phyloP scores from a whole-genome alignment of 2,113 vertebrate genomes.

The Eolophus roseicapilla region DNA sequence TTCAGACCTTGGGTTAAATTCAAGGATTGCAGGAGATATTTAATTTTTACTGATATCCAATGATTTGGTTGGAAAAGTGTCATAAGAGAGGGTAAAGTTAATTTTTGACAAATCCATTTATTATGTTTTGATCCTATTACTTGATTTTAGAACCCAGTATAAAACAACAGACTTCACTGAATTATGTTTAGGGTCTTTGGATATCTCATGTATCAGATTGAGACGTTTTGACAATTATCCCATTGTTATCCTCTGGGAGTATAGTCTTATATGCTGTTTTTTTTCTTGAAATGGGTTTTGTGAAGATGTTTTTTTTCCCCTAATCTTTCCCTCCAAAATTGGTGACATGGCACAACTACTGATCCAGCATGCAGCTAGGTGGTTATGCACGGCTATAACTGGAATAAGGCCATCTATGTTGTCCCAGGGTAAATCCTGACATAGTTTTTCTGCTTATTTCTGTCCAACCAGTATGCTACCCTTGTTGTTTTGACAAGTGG shows the following conservation, averaged over 20 bases:
- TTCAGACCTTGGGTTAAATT: background rate
- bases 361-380: background rate
- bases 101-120: background rate
- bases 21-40: background rate
- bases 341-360: background rate
- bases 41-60: background rate
- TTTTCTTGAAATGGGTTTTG: background rate
- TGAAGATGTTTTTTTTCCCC: background rate
- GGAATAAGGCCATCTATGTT: background rate
- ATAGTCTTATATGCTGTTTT: background rate
- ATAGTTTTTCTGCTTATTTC: background rate
- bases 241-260: background rate
- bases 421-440: background rate
- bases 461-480: background rate
- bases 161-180: background rate
- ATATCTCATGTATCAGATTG: background rate
- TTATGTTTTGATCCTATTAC: background rate
- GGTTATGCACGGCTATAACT: background rate
- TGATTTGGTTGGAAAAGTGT: background rate
- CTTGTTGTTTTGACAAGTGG: background rate
- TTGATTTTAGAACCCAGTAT: background rate
- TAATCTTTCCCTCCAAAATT: background rate
- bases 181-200: background rate
- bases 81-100: background rate
- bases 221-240: background rate